Evolutionary conservation across 2,113 vertebrate genomes (phyloP).

Genomic region (Seriola dumerili): DNA sequence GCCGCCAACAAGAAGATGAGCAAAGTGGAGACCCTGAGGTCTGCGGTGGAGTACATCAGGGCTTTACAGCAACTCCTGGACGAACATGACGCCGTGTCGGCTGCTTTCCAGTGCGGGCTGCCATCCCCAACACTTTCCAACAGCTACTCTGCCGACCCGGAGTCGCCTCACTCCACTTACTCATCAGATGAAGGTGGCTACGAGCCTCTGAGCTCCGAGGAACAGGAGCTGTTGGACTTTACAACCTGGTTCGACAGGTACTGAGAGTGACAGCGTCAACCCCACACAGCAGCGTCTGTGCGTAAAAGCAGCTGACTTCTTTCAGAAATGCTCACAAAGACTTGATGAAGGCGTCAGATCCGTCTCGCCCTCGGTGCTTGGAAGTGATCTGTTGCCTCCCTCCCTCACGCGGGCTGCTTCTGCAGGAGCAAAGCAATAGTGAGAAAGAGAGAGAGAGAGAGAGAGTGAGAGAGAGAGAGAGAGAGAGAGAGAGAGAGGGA

Average conservation of each 20-base stretch:
- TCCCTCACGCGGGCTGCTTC: slow-evolving; percentile 59
- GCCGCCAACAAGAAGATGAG: slow-evolving; percentile 98
- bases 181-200: slow-evolving; percentile 92
- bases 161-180: slow-evolving; percentile 90
- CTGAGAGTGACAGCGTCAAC: slow-evolving; percentile 77
- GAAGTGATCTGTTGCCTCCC: slow-evolving; percentile 64
- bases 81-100: slow-evolving; percentile 90
- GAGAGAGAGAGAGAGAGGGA: slow-evolving; percentile 45
- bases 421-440: slow-evolving; percentile 71
- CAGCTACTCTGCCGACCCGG: slow-evolving; percentile 82
- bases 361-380: slow-evolving; percentile 48
- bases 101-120: slow-evolving; percentile 88
- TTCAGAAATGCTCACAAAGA: slow-evolving; percentile 57
- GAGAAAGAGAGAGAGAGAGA: slow-evolving; percentile 26
- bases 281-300: slow-evolving; percentile 34
- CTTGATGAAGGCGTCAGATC: slow-evolving; percentile 57
- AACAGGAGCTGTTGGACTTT: slow-evolving; percentile 93
- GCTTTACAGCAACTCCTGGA: slow-evolving; percentile 93
- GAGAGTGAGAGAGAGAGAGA: slow-evolving; percentile 23
- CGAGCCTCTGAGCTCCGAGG: slow-evolving; percentile 91
- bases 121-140: slow-evolving; percentile 83
- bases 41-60: slow-evolving; percentile 95
- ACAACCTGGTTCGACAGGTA: slow-evolving; percentile 94
- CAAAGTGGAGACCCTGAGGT: slow-evolving; percentile 97
- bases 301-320: slow-evolving; percentile 51